Percentiles rank a stretch among this genome's conserved stretches.
These are phyloP conservation scores for Ceramica pisi DNA, from an alignment of 2,888 invertebrate species.

Conservation along the genomic window DNA sequence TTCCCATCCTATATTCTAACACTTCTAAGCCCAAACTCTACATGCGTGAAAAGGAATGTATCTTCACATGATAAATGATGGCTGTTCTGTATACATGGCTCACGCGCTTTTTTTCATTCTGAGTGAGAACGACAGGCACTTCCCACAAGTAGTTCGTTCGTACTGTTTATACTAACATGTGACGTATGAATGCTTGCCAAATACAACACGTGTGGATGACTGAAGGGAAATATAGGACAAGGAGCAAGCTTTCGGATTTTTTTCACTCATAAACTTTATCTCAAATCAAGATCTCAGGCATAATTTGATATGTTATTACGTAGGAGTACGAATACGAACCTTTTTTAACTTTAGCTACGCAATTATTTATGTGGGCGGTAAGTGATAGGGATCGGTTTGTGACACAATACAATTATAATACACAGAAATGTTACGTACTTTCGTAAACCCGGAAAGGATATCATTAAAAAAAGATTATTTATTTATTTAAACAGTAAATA, in stretches of 20 bases:
- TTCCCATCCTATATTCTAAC: slow-evolving; percentile 11
- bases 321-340: background rate
- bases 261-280: background rate
- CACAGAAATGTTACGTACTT: background rate
- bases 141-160: slow-evolving; percentile 46
- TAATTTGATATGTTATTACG: slow-evolving; percentile 2
- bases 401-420: background rate
- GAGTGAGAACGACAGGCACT: slow-evolving; percentile 51
- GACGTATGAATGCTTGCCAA: slow-evolving; percentile 30
- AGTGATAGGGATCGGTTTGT: background rate
- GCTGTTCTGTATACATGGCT: slow-evolving; percentile 53
- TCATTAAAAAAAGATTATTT: too few relatives aligned
- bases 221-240: background rate
- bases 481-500: too few relatives aligned
- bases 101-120: slow-evolving; percentile 56
- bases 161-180: slow-evolving; percentile 44
- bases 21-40: slow-evolving; percentile 12
- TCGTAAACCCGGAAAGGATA: background rate
- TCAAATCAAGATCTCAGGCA: background rate
- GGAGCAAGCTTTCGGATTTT: background rate
- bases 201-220: slow-evolving; percentile 10
- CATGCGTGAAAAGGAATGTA: slow-evolving; percentile 50
- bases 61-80: slow-evolving; percentile 56
- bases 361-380: background rate
- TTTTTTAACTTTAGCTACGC: background rate